These are phyloP conservation scores for Silurus meridionalis DNA, from an alignment of 2,113 vertebrate genomes.

Conservation along the genomic window DNA sequence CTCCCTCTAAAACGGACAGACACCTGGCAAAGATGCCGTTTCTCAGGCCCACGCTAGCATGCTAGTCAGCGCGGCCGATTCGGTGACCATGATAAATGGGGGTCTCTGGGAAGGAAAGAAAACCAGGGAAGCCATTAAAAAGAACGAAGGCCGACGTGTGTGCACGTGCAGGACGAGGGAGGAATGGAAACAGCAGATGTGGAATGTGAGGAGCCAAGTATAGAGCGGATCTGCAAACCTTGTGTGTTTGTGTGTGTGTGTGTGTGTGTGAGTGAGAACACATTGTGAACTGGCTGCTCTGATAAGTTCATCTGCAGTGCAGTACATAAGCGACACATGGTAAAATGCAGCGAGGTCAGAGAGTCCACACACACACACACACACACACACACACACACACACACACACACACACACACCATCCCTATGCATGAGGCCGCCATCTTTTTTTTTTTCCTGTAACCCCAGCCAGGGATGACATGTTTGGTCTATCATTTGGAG, in stretches of 20 bases:
- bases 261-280: background rate
- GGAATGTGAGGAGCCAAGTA: constrained; percentile 22
- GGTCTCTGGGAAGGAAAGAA: background rate
- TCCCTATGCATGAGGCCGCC: constrained; percentile 57
- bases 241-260: background rate
- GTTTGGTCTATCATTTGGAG: constrained; percentile 74
- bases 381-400: constrained; percentile 52
- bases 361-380: constrained; percentile 11
- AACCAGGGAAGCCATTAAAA: constrained; percentile 9
- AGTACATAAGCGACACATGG: constrained; percentile 13
- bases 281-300: constrained; percentile 7
- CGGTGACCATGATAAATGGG: background rate
- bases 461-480: constrained; percentile 72
- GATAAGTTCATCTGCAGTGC: constrained; percentile 23
- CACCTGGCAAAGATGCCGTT: background rate
- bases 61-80: constrained; percentile 13
- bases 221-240: background rate
- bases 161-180: constrained; percentile 19
- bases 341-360: constrained; percentile 2
- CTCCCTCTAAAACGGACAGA: background rate
- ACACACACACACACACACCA: constrained; percentile 50
- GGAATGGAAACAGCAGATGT: constrained; percentile 32
- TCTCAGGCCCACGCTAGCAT: constrained; percentile 22
- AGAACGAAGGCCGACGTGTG: background rate
- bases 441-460: constrained; percentile 60